Percentiles rank a stretch among this genome's conserved stretches.
Conservation (phyloP, 2,113 vertebrate genomes). For the Ceyx margarethae region DNA sequence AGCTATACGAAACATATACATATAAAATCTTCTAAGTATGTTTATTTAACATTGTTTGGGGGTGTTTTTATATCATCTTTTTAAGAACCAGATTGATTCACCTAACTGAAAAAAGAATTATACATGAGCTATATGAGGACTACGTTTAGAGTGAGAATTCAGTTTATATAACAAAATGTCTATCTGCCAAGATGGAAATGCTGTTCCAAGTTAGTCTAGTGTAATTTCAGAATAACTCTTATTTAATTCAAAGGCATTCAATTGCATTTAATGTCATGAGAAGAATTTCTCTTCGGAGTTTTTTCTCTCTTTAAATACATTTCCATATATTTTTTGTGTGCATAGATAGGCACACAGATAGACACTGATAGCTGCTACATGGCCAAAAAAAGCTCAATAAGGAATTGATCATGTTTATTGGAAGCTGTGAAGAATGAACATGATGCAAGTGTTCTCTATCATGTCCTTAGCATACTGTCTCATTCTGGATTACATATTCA, state of each 20-base stretch:
- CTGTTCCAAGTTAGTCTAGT: background rate
- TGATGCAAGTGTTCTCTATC: background rate
- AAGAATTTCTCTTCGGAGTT: background rate
- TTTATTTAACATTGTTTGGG: background rate
- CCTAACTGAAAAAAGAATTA: background rate
- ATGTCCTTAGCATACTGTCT: background rate
- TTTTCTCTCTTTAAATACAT: background rate
- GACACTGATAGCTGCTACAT: background rate
- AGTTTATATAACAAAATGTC: background rate
- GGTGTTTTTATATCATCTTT: background rate
- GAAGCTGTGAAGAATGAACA: background rate
- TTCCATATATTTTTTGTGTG: background rate
- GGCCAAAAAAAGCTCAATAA: background rate
- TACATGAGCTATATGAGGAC: background rate
- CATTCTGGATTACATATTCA: background rate
- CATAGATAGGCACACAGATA: background rate
- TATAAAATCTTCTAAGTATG: background rate
- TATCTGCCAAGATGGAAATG: background rate
- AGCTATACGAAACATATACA: background rate
- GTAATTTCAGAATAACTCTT: background rate
- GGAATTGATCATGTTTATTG: background rate
- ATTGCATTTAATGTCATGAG: background rate
- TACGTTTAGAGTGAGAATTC: background rate
- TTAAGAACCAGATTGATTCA: background rate
- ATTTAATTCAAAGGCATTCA: background rate